These are phyloP conservation scores for Eilema caniola DNA, from an alignment of 2,888 invertebrate species.

Conservation along the genomic window DNA sequence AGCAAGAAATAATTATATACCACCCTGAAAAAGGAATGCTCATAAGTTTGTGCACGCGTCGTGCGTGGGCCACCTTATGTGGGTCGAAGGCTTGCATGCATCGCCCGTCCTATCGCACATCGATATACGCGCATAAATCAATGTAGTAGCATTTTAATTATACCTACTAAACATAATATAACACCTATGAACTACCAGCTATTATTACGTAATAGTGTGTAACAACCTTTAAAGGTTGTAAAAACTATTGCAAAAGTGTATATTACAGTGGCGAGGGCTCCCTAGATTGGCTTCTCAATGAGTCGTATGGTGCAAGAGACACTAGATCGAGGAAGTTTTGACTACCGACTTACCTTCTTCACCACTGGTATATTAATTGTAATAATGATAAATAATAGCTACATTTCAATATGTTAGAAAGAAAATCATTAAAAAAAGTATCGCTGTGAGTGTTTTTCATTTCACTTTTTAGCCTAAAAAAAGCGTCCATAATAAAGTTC, in stretches of 20 bases:
- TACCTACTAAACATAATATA: slow-evolving; percentile 13
- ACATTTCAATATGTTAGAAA: too few species aligned
- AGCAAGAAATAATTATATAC: neutral
- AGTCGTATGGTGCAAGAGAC: too few species aligned
- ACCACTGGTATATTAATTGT: neutral
- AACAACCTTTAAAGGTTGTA: neutral
- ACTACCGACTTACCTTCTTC: too few species aligned
- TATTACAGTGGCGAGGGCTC: too few species aligned
- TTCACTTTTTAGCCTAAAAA: too few species aligned
- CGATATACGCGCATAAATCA: slow-evolving; percentile 51
- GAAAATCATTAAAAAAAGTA: too few species aligned
- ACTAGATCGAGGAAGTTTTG: too few species aligned
- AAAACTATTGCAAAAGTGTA: neutral
- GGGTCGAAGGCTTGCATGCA: slow-evolving; percentile 53
- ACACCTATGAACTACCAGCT: neutral
- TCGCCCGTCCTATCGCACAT: slow-evolving; percentile 58
- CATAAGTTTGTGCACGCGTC: slow-evolving; percentile 4
- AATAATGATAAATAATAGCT: neutral
- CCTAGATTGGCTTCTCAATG: too few species aligned
- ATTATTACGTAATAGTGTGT: neutral
- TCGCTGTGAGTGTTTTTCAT: too few species aligned
- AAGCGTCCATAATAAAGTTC: too few species aligned
- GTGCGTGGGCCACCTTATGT: slow-evolving; percentile 55
- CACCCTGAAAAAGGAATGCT: neutral
- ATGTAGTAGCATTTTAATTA: slow-evolving; percentile 35